Evolutionary conservation across 2,113 vertebrate species (phyloP).

Genomic region (Columba livia): DNA sequence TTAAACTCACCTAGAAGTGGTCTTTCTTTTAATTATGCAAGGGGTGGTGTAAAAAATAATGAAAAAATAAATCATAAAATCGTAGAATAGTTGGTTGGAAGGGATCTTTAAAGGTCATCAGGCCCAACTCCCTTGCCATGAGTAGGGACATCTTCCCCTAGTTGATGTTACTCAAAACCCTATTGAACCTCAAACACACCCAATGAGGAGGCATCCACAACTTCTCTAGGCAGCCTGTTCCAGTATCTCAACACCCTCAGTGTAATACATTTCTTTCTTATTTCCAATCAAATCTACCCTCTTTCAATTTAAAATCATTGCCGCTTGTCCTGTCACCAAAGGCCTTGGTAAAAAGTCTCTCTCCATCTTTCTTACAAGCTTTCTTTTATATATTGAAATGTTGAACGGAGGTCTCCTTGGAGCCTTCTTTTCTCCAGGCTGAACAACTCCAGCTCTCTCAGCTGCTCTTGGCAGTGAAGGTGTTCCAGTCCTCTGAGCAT

Average conservation of each 20-base stretch:
- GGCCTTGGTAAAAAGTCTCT: neutral
- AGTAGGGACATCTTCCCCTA: neutral
- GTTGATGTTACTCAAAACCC: accelerated
- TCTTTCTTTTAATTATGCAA: neutral
- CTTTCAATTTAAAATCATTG: neutral
- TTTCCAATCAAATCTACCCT: neutral
- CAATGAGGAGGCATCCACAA: neutral
- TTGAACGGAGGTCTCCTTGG: accelerated
- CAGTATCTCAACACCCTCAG: neutral
- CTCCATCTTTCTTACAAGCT: neutral
- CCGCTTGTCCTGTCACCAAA: neutral
- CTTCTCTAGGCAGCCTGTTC: neutral
- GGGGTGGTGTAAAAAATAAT: no score
- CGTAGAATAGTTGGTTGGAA: neutral
- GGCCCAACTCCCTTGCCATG: neutral
- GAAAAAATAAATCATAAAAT: neutral
- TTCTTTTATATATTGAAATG: neutral
- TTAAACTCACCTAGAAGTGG: neutral
- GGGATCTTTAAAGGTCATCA: neutral
- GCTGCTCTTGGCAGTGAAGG: neutral
- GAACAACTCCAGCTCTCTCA: neutral
- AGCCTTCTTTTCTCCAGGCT: neutral
- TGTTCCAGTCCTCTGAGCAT: neutral
- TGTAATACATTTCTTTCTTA: neutral
- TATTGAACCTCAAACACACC: neutral